Evolutionary conservation across 2,113 vertebrate genomes (phyloP), one percentile per base, ranked within the genome.

Genomic region (Leptocoma aspasia): DNA sequence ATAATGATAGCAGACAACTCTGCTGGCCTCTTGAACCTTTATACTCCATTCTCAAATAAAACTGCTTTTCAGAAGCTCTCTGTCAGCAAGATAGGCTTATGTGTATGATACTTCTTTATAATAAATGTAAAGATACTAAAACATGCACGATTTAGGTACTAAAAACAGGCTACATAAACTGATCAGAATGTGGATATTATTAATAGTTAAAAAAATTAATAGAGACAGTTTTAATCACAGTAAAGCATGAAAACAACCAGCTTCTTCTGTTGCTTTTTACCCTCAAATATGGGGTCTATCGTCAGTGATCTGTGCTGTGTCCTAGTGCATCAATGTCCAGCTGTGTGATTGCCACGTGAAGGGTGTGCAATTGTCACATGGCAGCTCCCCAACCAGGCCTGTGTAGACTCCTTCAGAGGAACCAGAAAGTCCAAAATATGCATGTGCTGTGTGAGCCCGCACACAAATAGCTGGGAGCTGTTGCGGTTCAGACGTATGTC

Each of bases 291-390:
- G 31, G 11, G 7, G 5, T 90, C 47, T 65, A 1, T 33, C 5
- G 4, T 41, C 31, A 33, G 41, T 17, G 42, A 76, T 70, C 54
- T 2, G 0, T 2, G 3, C 28, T 57, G 20, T 68, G 56, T 92
- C 56, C 64, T 44, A 22, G 33, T 28, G 57, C 41, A 37, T 10
- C 59, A 7, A 0, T 17, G 33, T 63, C 72, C 53, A 76, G 52
- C 82, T 42, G 9, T 33, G 68, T 22, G 35, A 54, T 28, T 61
- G 47, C 41, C n/a, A 13, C 0, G 0, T 35, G 21, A 49, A 20
- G 18, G 12, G 8, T 35, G 18, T 27, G 35, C 24, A 18, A 2
- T 19, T 82, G 21, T 56, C 50, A 41, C 0, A 0, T 14, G 50
- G 61, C 56, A 87, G 61, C 75, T 91, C 78, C 57, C 66, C 64